phyloP scores from a whole-genome alignment of 2,113 vertebrate genomes.

The Bettongia penicillata region DNA sequence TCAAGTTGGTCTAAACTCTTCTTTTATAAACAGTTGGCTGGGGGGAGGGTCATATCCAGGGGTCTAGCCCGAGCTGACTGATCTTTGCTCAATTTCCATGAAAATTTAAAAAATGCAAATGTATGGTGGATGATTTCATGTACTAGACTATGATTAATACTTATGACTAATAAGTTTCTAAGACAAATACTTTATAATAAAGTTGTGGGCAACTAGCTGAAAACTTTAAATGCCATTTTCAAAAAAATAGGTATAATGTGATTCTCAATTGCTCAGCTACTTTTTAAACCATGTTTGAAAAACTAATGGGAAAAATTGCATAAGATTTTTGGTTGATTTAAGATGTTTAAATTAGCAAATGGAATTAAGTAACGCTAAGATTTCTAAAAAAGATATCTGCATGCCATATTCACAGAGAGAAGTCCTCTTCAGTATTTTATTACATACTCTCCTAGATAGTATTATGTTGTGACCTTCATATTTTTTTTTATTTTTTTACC shows the following conservation, averaged over 20 bases:
- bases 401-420: conserved; percentile 60
- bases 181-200: neutral
- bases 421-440: conserved; percentile 72
- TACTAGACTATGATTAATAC: neutral
- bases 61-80: neutral
- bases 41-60: neutral
- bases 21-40: neutral
- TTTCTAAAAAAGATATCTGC: conserved; percentile 63
- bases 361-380: conserved; percentile 59
- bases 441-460: conserved; percentile 65
- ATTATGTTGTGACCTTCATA: conserved; percentile 85
- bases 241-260: neutral
- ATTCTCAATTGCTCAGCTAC: neutral
- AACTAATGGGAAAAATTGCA: conserved; percentile 10
- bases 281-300: conserved; percentile 28
- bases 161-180: neutral
- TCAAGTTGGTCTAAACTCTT: neutral
- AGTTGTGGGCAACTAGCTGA: neutral
- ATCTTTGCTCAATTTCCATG: neutral
- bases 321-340: conserved; percentile 50
- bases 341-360: conserved; percentile 69
- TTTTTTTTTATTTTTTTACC: conserved; percentile 85
- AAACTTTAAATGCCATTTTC: neutral
- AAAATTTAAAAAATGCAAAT: neutral
- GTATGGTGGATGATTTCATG: neutral